A percentile compares a stretch with the other conserved stretches of the same genome.
These are phyloP conservation scores for Wasmannia auropunctata DNA, from an alignment of 1,140 invertebrate species.

Conservation along the genomic window DNA sequence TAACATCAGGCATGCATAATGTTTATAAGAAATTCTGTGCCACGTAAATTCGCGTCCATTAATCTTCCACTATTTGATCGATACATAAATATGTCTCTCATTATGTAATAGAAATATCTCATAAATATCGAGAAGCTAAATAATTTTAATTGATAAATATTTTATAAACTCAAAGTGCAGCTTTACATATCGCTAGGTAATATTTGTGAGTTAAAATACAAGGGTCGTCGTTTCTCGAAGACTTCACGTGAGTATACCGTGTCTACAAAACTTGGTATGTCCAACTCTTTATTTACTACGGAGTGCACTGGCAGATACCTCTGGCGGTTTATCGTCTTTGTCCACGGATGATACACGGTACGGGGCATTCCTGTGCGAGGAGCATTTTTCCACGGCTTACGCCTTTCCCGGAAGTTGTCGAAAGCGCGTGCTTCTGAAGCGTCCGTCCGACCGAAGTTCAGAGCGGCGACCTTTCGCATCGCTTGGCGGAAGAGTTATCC, in stretches of 20 bases:
- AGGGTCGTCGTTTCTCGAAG: neutral
- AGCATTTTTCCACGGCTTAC: slow-evolving; percentile 33
- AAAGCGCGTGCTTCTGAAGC: slow-evolving; percentile 50
- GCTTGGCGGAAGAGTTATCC: slow-evolving; percentile 33
- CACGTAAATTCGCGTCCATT: neutral
- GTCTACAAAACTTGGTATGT: slow-evolving; percentile 22
- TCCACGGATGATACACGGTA: slow-evolving; percentile 15
- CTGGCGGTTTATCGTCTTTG: slow-evolving; percentile 33
- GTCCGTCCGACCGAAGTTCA: neutral
- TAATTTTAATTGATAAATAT: neutral
- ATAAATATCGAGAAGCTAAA: neutral
- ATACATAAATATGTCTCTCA: neutral
- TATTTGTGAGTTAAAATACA: neutral
- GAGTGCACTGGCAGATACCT: slow-evolving; percentile 9
- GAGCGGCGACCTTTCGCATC: slow-evolving; percentile 36
- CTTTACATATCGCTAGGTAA: neutral
- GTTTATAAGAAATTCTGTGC: neutral
- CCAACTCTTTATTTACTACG: slow-evolving; percentile 31
- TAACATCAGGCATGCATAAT: neutral
- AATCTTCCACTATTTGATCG: neutral
- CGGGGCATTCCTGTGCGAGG: slow-evolving; percentile 25
- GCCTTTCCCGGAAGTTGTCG: slow-evolving; percentile 47
- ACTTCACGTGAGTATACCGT: neutral
- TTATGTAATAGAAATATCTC: neutral
- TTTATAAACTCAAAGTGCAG: neutral